Evolutionary conservation across 2,113 vertebrate genomes (phyloP), one percentile per base, ranked within the genome.

Genomic region (Lepisosteus oculatus): DNA sequence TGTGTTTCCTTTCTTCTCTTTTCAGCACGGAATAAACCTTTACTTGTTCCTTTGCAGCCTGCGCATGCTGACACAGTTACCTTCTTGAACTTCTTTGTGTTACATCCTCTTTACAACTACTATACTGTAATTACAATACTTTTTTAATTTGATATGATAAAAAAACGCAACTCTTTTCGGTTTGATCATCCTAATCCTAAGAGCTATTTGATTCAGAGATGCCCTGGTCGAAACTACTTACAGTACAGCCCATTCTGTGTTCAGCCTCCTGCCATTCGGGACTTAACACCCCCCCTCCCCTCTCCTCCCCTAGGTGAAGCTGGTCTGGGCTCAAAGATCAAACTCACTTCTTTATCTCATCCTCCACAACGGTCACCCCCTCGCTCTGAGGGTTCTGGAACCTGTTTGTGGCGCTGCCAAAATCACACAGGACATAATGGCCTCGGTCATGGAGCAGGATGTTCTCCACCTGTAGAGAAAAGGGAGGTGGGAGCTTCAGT

Each of bases 401-500:
- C 76, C 81, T 91, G 84, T 97, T 96, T 4, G 94, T 99, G 75
- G 97, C 97, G 8, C 97, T 99, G 74, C 97, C 97, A 80, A 99
- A 99, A 83, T 99, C 97, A 86, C 97, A 99, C 51, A 99, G 91
- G 70, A 99, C 97, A 0, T 99, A 99, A 80, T 99, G 96, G 78
- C 97, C 97, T 67, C 94, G 93, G 75, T 99, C 97, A 8, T 99
- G 97, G 43, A 99, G 91, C 76, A 99, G 90, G 83, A 99, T 98
- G 85, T 99, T 99, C 81, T 99, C 97, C 80, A 99, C 97, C 97
- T 99, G 73, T 5, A 70, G 76, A 82, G 0, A 79, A 8, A 14
- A 6, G 11, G 13, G 59, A 3, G 45, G 14, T 54, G 42, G 14
- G 6, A n/a, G 15, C 15, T 17, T 17, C 15, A 17, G 15, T 17